Conservation (phyloP, 2,113 vertebrate genomes). For the Onychorhynchus coronatus region DNA sequence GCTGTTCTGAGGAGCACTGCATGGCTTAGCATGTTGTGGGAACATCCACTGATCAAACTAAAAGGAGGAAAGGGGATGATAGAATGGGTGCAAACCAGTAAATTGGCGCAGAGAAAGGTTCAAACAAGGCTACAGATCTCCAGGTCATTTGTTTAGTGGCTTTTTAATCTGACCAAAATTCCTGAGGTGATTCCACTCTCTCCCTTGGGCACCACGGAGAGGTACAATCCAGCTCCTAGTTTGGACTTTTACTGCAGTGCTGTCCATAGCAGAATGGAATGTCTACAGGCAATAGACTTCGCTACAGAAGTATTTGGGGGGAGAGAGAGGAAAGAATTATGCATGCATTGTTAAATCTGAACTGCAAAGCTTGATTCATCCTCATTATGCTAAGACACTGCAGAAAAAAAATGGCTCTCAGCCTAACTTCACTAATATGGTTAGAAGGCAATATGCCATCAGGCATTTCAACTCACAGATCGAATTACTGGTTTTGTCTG, state of each 20-base stretch:
- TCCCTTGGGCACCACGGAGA: neutral
- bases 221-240: neutral
- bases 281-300: neutral
- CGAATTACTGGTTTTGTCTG: slow-evolving; percentile 73
- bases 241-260: neutral
- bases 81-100: neutral
- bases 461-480: slow-evolving; percentile 56
- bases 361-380: neutral
- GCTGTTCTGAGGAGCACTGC: neutral
- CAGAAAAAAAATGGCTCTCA: slow-evolving; percentile 66
- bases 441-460: slow-evolving; percentile 18
- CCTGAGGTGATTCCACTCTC: neutral
- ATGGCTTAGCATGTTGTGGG: neutral
- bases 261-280: fast-evolving
- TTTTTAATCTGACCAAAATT: neutral
- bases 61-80: neutral
- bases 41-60: neutral
- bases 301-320: neutral
- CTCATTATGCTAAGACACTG: neutral
- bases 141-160: neutral
- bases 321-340: neutral
- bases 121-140: neutral
- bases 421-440: neutral
- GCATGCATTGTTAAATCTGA: neutral
- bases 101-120: neutral